These are phyloP conservation scores for Ditula angustiorana DNA, from an alignment of 2,888 invertebrate species.

Conservation along the genomic window DNA sequence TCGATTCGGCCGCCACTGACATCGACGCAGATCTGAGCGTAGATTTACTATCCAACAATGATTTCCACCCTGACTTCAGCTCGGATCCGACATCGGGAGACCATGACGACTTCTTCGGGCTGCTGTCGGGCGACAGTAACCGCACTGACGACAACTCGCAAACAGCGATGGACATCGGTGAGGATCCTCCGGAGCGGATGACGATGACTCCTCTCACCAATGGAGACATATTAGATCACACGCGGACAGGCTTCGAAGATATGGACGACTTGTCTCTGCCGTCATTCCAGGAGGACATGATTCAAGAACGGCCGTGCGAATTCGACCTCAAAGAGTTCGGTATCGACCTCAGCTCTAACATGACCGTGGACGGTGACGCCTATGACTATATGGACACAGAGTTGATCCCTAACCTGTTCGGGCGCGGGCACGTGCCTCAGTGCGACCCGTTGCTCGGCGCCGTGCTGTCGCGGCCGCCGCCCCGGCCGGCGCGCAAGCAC, in stretches of 20 bases:
- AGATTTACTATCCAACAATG: slow-evolving; percentile 63
- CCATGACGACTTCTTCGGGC: slow-evolving; percentile 74
- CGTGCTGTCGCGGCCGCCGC: slow-evolving; percentile 84
- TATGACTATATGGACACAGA: slow-evolving; percentile 79
- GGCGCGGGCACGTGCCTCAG: slow-evolving; percentile 79
- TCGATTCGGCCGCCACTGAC: slow-evolving; percentile 55
- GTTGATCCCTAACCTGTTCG: slow-evolving; percentile 76
- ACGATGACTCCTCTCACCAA: slow-evolving; percentile 72
- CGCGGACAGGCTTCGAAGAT: slow-evolving; percentile 73
- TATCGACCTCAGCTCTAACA: slow-evolving; percentile 86
- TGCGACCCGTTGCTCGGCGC: slow-evolving; percentile 91
- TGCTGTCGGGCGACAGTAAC: slow-evolving; percentile 65
- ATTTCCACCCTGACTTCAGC: slow-evolving; percentile 69
- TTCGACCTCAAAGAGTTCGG: slow-evolving; percentile 88
- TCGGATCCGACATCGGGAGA: slow-evolving; percentile 65
- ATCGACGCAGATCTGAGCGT: slow-evolving; percentile 66
- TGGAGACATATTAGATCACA: slow-evolving; percentile 74
- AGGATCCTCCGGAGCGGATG: slow-evolving; percentile 70
- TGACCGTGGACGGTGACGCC: slow-evolving; percentile 82
- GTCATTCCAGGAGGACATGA: slow-evolving; percentile 73
- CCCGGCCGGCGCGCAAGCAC: slow-evolving; percentile 87
- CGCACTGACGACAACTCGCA: slow-evolving; percentile 60
- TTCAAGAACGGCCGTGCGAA: slow-evolving; percentile 68
- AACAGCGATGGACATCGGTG: slow-evolving; percentile 70
- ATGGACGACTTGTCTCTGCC: slow-evolving; percentile 78